Evolutionary conservation across 2,888 invertebrate genomes (phyloP).

Genomic region (Pyrochroa serraticornis): DNA sequence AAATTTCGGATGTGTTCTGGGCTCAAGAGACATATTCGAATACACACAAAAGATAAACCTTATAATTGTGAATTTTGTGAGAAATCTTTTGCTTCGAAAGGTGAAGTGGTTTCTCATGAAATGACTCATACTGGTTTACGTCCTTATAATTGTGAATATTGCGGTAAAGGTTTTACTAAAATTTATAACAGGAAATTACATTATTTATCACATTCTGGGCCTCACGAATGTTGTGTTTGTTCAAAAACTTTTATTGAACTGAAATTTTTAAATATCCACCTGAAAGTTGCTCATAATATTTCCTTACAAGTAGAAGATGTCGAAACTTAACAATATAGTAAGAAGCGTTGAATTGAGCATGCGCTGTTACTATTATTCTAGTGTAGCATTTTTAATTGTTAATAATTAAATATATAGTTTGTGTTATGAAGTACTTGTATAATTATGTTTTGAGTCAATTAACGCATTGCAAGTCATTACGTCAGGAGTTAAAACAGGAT

Average conservation of each 20-base stretch:
- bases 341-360: too few relatives aligned
- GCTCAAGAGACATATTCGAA: conserved; percentile 77
- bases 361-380: too few relatives aligned
- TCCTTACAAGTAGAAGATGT: not conserved
- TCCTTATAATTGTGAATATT: conserved; percentile 57
- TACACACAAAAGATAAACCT: conserved; percentile 79
- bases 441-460: too few relatives aligned
- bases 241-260: conserved; percentile 37
- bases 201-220: conserved; percentile 59
- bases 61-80: conserved; percentile 77
- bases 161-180: conserved; percentile 57
- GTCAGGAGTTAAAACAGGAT: too few relatives aligned
- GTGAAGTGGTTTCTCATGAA: conserved; percentile 51
- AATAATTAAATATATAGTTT: too few relatives aligned
- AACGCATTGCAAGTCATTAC: too few relatives aligned
- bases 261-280: conserved; percentile 38
- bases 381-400: too few relatives aligned
- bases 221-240: conserved; percentile 40
- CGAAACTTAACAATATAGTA: too few relatives aligned
- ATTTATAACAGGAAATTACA: conserved; percentile 57
- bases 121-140: conserved; percentile 59
- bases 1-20: conserved; percentile 40
- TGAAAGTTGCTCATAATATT: conserved; percentile 35
- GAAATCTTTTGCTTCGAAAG: conserved; percentile 78
- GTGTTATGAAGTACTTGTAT: too few relatives aligned